phyloP scores from a whole-genome alignment of 2,888 invertebrate species.

The Cheiracanthium punctorium region DNA sequence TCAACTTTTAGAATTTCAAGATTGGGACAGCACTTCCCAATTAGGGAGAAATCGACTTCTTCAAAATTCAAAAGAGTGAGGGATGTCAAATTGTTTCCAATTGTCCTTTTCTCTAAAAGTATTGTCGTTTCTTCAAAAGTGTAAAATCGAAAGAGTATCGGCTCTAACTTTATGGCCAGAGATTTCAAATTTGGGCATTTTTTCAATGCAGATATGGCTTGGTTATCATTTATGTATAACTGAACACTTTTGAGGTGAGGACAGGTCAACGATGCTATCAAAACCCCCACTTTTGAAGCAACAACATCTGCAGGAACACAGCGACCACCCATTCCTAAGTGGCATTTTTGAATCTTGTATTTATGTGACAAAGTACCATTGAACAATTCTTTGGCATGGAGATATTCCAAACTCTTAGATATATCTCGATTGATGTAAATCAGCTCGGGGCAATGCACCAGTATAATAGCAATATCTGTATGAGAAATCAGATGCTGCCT shows the following conservation, averaged over 20 bases:
- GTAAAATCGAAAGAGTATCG: no score
- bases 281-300: slow-evolving; percentile 10
- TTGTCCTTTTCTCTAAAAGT: slow-evolving; percentile 10
- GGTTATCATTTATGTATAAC: slow-evolving; percentile 26
- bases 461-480: slow-evolving; percentile 14
- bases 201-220: slow-evolving; percentile 47
- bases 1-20: slow-evolving; percentile 41
- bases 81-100: slow-evolving; percentile 34
- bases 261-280: slow-evolving; percentile 53
- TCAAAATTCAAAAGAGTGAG: slow-evolving; percentile 38
- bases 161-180: slow-evolving; percentile 50
- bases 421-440: slow-evolving; percentile 39
- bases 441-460: slow-evolving; percentile 28
- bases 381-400: slow-evolving; percentile 31
- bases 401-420: slow-evolving; percentile 25
- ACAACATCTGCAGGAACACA: background rate
- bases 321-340: slow-evolving; percentile 36
- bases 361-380: slow-evolving; percentile 27
- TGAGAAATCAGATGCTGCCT: slow-evolving; percentile 19
- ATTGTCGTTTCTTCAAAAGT: no score
- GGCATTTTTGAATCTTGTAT: slow-evolving; percentile 43
- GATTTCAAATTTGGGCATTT: slow-evolving; percentile 36
- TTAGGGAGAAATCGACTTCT: slow-evolving; percentile 45
- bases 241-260: slow-evolving; percentile 38
- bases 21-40: slow-evolving; percentile 26